phyloP scores from a whole-genome alignment of 2,888 invertebrate genomes.

The Hydrotaea diabolus region DNA sequence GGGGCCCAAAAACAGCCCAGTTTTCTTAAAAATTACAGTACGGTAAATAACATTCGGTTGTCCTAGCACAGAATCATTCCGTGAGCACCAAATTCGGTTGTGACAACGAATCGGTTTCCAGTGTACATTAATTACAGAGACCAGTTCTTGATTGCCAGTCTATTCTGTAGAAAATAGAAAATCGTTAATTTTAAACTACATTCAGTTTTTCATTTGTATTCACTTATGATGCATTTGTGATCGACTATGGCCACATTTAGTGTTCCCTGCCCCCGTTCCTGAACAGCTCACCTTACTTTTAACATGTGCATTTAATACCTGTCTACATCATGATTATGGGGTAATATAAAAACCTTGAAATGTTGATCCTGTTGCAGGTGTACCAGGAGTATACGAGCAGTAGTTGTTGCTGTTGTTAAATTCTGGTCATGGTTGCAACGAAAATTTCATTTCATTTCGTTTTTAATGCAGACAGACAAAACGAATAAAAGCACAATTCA shows the following conservation, averaged over 20 bases:
- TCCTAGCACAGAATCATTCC: no score
- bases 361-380: constrained; percentile 16
- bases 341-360: constrained; percentile 10
- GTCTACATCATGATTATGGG: constrained; percentile 18
- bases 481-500: not conserved
- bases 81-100: no score
- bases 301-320: constrained; percentile 13
- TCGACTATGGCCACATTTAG: not conserved
- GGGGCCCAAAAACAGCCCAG: no score
- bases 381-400: not conserved
- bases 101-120: no score
- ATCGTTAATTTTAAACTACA: no score
- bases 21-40: no score
- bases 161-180: no score
- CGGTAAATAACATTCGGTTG: no score
- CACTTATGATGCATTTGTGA: not conserved
- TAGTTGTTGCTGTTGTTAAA: not conserved
- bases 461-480: constrained; percentile 16
- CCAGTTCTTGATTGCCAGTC: no score
- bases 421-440: constrained; percentile 4
- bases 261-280: no score
- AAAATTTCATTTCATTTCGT: not conserved
- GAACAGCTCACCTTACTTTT: not conserved
- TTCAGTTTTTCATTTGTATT: no score
- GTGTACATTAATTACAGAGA: no score